phyloP scores from a whole-genome alignment of 2,888 invertebrate species.

The Monoplex corrugatus region DNA sequence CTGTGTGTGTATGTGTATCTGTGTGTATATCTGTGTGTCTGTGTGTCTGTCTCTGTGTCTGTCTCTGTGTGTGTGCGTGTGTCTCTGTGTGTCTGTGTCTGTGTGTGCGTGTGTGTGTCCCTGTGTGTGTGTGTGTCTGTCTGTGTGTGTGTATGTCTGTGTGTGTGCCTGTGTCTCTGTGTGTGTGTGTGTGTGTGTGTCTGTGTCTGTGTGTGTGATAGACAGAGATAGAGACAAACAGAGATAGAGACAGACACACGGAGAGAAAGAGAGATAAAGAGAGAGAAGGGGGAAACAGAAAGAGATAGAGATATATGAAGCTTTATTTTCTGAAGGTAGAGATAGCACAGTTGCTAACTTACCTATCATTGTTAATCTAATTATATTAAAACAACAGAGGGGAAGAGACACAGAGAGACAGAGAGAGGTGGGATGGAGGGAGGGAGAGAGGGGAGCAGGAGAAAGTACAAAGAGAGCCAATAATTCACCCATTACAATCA shows the following conservation, averaged over 20 bases:
- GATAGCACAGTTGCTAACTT: too few relatives aligned
- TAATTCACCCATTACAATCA: too few relatives aligned
- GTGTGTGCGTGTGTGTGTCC: neutral
- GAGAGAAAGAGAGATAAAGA: neutral
- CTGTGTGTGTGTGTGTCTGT: neutral
- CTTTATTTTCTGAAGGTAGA: too few relatives aligned
- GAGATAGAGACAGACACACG: neutral
- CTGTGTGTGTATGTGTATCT: neutral
- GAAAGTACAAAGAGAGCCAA: too few relatives aligned
- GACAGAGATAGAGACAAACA: neutral
- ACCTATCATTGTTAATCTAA: too few relatives aligned
- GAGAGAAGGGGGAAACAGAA: neutral
- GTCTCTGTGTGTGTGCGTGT: neutral
- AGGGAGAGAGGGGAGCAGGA: too few relatives aligned
- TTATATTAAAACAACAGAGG: too few relatives aligned
- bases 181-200: neutral
- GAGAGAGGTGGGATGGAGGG: too few relatives aligned
- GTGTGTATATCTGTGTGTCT: neutral
- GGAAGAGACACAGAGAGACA: too few relatives aligned
- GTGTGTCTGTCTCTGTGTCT: neutral
- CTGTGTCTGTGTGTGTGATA: neutral
- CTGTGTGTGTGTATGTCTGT: conserved; percentile 1
- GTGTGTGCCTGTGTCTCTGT: neutral
- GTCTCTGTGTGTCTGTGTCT: conserved; percentile 5
- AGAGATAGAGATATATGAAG: neutral